Base-by-base conservation (phyloP, 2,797 vertebrate species). In the Phoebastria nigripes region DNA sequence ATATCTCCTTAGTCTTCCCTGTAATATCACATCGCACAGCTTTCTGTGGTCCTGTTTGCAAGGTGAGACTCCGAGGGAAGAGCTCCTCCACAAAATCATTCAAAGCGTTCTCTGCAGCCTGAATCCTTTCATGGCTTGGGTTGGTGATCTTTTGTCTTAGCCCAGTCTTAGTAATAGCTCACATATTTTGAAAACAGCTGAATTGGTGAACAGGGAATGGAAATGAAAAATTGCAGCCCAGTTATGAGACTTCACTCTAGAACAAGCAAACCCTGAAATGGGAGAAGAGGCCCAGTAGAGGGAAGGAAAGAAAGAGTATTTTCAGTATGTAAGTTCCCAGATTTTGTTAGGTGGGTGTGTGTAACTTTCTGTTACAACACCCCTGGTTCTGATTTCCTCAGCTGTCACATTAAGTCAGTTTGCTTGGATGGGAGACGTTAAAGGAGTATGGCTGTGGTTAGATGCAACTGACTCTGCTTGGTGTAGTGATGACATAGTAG, bases 241-340 rank as follows among this genome's bases (percentile, higher is more conserved):
- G 73, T 74, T 87, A 69, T 7, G 46, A 89, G 74, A 44, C 35
- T 93, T 93, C 13, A 35, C 22, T 87, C 52, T 88, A 89, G 77
- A 94, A 81, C 52, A 86, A 69, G 69, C 58, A 94, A 74, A 22
- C 16, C 56, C 41, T 94, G 92, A 85, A 89, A 74, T 1, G 39
- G 39, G 77, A 91, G 69, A 80, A 71, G 91, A 94, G 89, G 93
- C 94, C 84, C 61, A 12, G n/a, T 18, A 77, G 56, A 89, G 76
- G 89, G 84, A 94, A 62, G 62, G 63, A 86, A 92, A 44, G 18
- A 69, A 84, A 52, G 12, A 37, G 8, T 51, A 42, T 49, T 87
- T 92, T 74, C 59, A 80, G 19, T 55, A 54, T 78, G 26, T 65
- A 35, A 44, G 65, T 58, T 74, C 67, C 55, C 67, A 73, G 65